phyloP scores from a whole-genome alignment of 2,113 vertebrate genomes.

The Pelobates fuscus region DNA sequence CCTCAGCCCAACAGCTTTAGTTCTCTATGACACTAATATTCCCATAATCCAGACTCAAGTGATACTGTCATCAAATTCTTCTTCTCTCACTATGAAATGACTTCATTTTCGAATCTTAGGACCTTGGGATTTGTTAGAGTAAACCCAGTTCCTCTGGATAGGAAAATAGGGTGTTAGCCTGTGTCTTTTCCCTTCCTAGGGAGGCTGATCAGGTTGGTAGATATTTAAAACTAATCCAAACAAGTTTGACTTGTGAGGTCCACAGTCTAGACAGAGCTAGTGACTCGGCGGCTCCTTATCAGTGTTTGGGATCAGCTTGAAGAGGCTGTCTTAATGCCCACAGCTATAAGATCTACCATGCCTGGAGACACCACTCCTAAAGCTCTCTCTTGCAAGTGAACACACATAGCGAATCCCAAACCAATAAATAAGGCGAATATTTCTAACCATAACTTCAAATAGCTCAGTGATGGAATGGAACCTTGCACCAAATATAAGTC shows the following conservation, averaged over 20 bases:
- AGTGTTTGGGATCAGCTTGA: constrained; percentile 74
- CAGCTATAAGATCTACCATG: constrained; percentile 60
- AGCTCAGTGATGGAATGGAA: no score
- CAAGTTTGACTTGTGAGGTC: constrained; percentile 82
- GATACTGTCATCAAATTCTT: constrained; percentile 9
- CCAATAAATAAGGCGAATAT: neutral
- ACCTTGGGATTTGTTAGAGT: constrained; percentile 47
- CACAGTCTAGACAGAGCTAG: constrained; percentile 80
- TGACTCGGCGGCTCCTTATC: constrained; percentile 83
- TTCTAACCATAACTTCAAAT: no score
- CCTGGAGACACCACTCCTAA: constrained; percentile 53
- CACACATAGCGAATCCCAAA: constrained; percentile 49
- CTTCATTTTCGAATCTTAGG: constrained; percentile 28
- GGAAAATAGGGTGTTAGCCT: constrained; percentile 65
- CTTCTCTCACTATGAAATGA: constrained; percentile 1
- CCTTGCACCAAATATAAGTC: no score
- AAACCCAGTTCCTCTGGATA: constrained; percentile 52
- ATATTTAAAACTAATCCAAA: constrained; percentile 81
- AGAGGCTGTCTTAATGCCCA: constrained; percentile 72
- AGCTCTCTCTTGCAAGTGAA: constrained; percentile 65
- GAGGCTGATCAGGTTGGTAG: constrained; percentile 71
- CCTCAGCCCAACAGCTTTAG: neutral
- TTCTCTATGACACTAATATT: neutral
- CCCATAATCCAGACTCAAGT: constrained; percentile 22
- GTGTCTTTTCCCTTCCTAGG: constrained; percentile 60